Evolutionary conservation across 2,113 vertebrate genomes (phyloP).

Genomic region (Sylvietta virens): DNA sequence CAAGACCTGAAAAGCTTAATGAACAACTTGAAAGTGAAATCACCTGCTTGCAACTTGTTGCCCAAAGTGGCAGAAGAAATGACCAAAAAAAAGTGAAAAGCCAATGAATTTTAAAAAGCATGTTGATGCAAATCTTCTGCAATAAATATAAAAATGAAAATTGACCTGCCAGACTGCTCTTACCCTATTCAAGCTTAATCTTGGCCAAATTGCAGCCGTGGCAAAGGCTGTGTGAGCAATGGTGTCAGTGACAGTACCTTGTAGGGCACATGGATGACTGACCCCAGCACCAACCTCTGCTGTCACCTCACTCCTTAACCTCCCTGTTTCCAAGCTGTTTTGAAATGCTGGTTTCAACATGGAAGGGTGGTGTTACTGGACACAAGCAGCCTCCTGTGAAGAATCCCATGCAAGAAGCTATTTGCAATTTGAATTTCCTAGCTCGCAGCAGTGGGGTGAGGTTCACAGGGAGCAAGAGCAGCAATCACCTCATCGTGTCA

Average conservation of each 20-base stretch:
- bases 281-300: not conserved
- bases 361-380: not conserved
- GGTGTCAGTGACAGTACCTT: not conserved
- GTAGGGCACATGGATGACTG: accelerated
- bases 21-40: not conserved
- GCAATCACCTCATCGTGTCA: no score
- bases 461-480: not conserved
- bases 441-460: accelerated
- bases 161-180: not conserved
- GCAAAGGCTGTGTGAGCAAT: not conserved
- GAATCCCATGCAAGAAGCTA: not conserved
- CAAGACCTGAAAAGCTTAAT: not conserved
- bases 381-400: not conserved
- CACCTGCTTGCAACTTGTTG: not conserved
- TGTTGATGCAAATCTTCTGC: not conserved
- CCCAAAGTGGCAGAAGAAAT: not conserved
- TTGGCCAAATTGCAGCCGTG: not conserved
- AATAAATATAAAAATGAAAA: not conserved
- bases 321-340: not conserved
- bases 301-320: not conserved
- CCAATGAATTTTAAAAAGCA: not conserved
- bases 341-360: not conserved
- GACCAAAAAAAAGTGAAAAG: not conserved
- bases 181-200: not conserved
- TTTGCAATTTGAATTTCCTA: not conserved